Evolutionary conservation across 2,113 vertebrate species (phyloP).

Genomic region (Talpa occidentalis): DNA sequence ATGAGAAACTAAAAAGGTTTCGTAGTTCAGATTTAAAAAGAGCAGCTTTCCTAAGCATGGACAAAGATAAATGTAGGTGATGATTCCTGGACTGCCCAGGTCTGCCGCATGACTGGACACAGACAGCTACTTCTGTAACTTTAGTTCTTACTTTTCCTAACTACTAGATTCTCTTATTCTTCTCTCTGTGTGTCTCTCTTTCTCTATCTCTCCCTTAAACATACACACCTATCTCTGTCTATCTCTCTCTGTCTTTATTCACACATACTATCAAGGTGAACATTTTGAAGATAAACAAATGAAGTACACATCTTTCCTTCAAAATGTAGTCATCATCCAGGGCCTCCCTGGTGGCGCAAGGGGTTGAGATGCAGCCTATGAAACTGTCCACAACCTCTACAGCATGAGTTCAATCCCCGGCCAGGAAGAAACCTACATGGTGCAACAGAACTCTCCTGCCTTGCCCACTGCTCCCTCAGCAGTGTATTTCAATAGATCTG

Average conservation of each 20-base stretch:
- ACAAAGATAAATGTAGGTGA: not conserved
- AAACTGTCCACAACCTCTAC: too few species aligned
- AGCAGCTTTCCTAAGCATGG: not conserved
- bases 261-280: not conserved
- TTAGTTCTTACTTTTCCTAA: not conserved
- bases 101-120: not conserved
- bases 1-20: not conserved
- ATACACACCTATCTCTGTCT: too few species aligned
- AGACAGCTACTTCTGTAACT: not conserved
- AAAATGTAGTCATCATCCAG: not conserved
- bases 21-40: not conserved
- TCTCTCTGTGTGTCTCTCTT: not conserved
- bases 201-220: not conserved
- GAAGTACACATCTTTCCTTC: not conserved
- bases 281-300: not conserved
- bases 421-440: too few species aligned
- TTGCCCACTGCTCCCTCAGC: too few species aligned
- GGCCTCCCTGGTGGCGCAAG: too few species aligned
- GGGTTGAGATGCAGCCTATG: too few species aligned
- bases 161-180: not conserved
- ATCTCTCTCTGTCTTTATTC: accelerated
- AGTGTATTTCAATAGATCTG: too few species aligned
- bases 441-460: too few species aligned
- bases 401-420: too few species aligned
- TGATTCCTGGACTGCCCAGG: not conserved